phyloP scores from a whole-genome alignment of 30 jellyfish, hydroid and myxozoan species.

The Rhopilema esculentum region DNA sequence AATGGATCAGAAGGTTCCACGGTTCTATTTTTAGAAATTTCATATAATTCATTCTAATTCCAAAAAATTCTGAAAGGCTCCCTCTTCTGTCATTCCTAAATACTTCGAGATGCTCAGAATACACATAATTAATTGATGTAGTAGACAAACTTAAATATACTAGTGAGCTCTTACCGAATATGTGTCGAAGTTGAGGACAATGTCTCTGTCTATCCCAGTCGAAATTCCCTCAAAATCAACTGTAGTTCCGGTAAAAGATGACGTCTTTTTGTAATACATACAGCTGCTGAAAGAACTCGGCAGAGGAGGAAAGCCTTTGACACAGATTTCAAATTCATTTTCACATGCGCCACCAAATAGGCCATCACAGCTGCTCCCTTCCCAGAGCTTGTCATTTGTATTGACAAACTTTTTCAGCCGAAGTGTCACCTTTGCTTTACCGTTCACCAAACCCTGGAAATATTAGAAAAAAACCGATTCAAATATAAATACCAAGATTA shows the following conservation, averaged over 20 bases:
- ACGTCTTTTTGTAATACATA: slow-evolving; percentile 22
- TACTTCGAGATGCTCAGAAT: no score
- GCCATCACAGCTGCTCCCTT: slow-evolving; percentile 40
- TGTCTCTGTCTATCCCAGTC: slow-evolving; percentile 52
- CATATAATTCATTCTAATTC: no score
- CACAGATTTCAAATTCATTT: slow-evolving; percentile 47
- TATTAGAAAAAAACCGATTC: neutral
- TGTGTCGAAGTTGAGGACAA: slow-evolving; percentile 16
- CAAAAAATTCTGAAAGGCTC: no score
- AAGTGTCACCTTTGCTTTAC: slow-evolving; percentile 16
- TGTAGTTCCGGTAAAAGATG: slow-evolving; percentile 27
- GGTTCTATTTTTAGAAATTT: no score
- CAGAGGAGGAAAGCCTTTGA: slow-evolving; percentile 46
- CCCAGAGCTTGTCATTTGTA: slow-evolving; percentile 38
- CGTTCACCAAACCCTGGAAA: neutral
- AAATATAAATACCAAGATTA: no score
- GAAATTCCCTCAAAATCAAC: slow-evolving; percentile 27
- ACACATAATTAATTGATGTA: no score
- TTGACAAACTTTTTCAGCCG: slow-evolving; percentile 30
- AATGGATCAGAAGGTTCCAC: no score
- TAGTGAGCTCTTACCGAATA: slow-evolving; percentile 47
- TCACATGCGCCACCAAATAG: slow-evolving; percentile 40
- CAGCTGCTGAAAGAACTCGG: slow-evolving; percentile 48
- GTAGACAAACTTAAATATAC: neutral
- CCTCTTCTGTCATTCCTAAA: no score